phyloP scores from a whole-genome alignment of 1,140 invertebrate species.

The Harlomillsia oculata region DNA sequence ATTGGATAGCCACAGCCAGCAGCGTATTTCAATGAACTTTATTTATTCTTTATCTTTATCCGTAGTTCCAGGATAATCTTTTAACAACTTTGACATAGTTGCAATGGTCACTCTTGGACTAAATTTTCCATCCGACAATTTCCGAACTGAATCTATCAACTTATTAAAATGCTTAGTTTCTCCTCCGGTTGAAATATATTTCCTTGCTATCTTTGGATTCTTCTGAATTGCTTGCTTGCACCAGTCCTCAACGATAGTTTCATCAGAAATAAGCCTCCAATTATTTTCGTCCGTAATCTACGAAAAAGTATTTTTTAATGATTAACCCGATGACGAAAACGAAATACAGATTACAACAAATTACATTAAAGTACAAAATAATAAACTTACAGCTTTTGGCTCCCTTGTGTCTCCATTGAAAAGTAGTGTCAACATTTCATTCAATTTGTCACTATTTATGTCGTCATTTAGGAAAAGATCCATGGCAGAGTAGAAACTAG shows the following conservation, averaged over 20 bases:
- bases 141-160: conserved; percentile 7
- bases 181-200: conserved; percentile 1
- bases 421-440: conserved; percentile 48
- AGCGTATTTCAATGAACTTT: not conserved
- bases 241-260: conserved; percentile 48
- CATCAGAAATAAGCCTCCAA: conserved; percentile 54
- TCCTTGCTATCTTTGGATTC: conserved; percentile 53
- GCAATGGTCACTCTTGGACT: conserved; percentile 21
- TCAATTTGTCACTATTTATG: conserved; percentile 53
- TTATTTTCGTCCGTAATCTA: conserved; percentile 54
- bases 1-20: too few relatives aligned
- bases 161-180: conserved; percentile 19
- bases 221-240: conserved; percentile 53
- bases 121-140: conserved; percentile 1
- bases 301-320: conserved; percentile 6
- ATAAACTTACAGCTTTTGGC: conserved; percentile 41
- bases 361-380: conserved; percentile 8
- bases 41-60: not conserved
- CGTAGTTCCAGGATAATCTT: not conserved
- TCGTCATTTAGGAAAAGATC: conserved; percentile 47
- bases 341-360: conserved; percentile 21
- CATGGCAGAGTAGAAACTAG: too few relatives aligned
- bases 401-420: conserved; percentile 41
- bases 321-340: not conserved
- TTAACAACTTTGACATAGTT: conserved; percentile 2